A percentile compares a stretch with the other conserved stretches of the same genome.
phyloP scores from a whole-genome alignment of 2,797 vertebrate genomes.

The Synaphobranchus kaupii region DNA sequence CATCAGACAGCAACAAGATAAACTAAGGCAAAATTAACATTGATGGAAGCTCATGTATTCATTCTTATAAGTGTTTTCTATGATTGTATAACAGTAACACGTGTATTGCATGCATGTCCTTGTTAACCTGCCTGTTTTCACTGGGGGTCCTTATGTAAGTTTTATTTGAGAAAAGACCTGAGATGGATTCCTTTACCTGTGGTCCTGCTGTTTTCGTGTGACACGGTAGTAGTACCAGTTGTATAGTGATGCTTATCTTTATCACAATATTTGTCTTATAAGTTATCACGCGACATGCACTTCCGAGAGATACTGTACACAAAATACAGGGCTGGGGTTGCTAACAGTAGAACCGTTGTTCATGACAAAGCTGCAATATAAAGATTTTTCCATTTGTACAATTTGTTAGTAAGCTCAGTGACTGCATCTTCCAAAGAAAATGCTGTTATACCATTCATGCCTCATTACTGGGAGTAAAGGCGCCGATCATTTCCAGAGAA shows the following conservation, averaged over 20 bases:
- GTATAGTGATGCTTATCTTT: not conserved
- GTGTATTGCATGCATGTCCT: not conserved
- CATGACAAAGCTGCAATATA: not conserved
- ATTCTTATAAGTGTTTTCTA: not conserved
- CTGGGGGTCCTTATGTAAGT: not conserved
- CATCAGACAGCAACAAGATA: not conserved
- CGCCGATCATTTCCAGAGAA: not conserved
- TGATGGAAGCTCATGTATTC: not conserved
- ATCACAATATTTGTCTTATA: not conserved
- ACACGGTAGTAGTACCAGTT: not conserved
- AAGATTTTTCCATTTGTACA: not conserved
- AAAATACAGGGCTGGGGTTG: not conserved
- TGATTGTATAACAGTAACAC: not conserved
- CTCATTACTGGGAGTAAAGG: not conserved
- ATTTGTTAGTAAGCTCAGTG: not conserved
- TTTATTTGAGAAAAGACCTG: not conserved
- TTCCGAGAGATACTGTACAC: not conserved
- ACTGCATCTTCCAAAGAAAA: not conserved
- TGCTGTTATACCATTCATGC: not conserved
- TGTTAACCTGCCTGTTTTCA: not conserved
- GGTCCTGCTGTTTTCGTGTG: not conserved
- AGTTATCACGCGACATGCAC: not conserved
- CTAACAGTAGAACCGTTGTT: not conserved
- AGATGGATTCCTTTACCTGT: constrained; percentile 7
- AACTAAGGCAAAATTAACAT: not conserved